A percentile compares a stretch with the other conserved stretches of the same genome.
phyloP scores from a whole-genome alignment of 92 coral and sea anemone species.

The Bergia sp. region DNA sequence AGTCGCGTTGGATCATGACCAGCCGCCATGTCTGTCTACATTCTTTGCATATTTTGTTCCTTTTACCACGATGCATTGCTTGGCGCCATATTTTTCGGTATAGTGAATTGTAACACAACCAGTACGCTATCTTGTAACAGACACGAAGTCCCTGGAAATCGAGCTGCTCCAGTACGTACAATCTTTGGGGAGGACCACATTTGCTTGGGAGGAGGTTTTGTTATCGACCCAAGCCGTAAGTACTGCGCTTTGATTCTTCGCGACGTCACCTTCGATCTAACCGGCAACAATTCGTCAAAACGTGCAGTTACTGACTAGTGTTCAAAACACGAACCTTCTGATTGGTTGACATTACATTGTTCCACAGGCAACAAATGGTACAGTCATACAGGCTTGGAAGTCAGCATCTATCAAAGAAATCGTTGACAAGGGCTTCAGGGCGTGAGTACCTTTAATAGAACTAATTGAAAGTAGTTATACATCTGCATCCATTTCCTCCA shows the following conservation, averaged over 20 bases:
- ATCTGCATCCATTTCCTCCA: not conserved
- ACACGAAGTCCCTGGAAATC: constrained; percentile 50
- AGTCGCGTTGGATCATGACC: no score
- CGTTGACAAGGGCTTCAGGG: constrained; percentile 55
- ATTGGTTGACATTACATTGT: not conserved
- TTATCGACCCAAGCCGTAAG: constrained; percentile 63
- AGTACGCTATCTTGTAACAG: constrained; percentile 24
- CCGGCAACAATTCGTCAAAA: not conserved
- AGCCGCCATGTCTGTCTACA: no score
- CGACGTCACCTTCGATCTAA: not conserved
- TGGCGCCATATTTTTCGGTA: no score
- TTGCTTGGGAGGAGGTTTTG: constrained; percentile 82
- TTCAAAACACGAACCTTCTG: not conserved
- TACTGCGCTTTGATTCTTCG: not conserved
- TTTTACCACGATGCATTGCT: no score
- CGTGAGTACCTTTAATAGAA: constrained; percentile 48
- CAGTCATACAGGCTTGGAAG: constrained; percentile 81
- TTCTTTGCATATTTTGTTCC: no score
- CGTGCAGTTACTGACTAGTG: not conserved
- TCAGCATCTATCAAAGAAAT: constrained; percentile 58
- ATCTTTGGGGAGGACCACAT: constrained; percentile 55
- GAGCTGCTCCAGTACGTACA: constrained; percentile 56
- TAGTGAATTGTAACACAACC: not conserved
- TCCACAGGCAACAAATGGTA: constrained; percentile 57
- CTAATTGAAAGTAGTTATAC: not conserved